phyloP scores from a whole-genome alignment of 2,888 invertebrate species.

The Andrena fulva region DNA sequence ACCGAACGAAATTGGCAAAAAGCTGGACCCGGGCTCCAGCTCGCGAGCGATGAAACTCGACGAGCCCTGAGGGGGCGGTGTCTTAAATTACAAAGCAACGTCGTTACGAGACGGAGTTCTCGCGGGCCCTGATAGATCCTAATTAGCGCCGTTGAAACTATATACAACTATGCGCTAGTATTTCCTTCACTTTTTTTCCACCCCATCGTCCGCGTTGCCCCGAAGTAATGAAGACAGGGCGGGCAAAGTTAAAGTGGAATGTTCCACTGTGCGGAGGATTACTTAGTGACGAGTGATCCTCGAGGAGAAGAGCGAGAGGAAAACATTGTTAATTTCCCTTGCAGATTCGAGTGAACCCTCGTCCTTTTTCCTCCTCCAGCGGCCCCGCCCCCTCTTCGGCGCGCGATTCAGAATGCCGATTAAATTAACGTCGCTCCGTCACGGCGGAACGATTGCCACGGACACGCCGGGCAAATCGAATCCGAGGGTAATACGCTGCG shows the following conservation, averaged over 20 bases:
- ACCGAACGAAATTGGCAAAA: slow-evolving; percentile 1
- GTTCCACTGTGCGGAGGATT: slow-evolving; percentile 70
- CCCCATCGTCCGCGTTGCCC: neutral
- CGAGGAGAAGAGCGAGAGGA: slow-evolving; percentile 75
- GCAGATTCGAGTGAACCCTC: slow-evolving; percentile 77
- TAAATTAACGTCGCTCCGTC: slow-evolving; percentile 75
- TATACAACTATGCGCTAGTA: slow-evolving; percentile 32
- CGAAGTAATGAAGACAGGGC: slow-evolving; percentile 65
- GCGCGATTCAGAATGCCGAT: slow-evolving; percentile 76
- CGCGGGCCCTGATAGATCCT: slow-evolving; percentile 49
- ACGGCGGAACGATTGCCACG: slow-evolving; percentile 66
- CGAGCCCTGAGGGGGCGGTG: neutral
- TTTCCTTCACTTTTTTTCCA: slow-evolving; percentile 18
- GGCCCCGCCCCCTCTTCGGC: slow-evolving; percentile 32
- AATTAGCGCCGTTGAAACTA: slow-evolving; percentile 53
- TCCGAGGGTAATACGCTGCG: slow-evolving; percentile 58
- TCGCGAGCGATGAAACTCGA: slow-evolving; percentile 32
- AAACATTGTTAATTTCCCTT: slow-evolving; percentile 81
- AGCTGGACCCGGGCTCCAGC: neutral
- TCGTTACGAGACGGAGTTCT: slow-evolving; percentile 36
- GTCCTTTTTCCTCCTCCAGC: neutral
- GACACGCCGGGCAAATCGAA: slow-evolving; percentile 66
- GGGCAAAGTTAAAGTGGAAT: slow-evolving; percentile 74
- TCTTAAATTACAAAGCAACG: slow-evolving; percentile 49
- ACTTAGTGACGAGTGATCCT: slow-evolving; percentile 78